These are phyloP conservation scores for Lepidurus packardi DNA, from an alignment of 1,140 invertebrate species.

Conservation along the genomic window DNA sequence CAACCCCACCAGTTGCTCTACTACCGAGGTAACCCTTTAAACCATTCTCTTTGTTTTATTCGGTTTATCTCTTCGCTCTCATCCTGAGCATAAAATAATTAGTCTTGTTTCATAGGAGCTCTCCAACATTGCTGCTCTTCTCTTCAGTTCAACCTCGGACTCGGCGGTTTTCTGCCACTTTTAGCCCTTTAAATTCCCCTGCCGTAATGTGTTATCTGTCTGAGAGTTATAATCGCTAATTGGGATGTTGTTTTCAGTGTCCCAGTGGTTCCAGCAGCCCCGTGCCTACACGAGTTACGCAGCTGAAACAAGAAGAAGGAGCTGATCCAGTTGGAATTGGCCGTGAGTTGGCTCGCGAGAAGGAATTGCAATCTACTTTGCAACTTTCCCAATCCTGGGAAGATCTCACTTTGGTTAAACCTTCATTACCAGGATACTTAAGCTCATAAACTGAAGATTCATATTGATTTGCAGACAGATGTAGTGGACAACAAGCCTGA, in stretches of 20 bases:
- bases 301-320: conserved; percentile 80
- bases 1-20: conserved; percentile 39
- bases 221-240: background rate
- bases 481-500: conserved; percentile 24
- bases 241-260: conserved; percentile 40
- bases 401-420: conserved; percentile 65
- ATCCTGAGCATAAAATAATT: background rate
- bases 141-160: conserved; percentile 51
- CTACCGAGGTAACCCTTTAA: conserved; percentile 23
- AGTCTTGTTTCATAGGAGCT: conserved; percentile 16
- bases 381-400: conserved; percentile 87
- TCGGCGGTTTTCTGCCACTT: conserved; percentile 75
- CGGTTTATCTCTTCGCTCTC: no score
- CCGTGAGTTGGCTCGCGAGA: conserved; percentile 80
- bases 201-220: conserved; percentile 45
- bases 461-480: background rate
- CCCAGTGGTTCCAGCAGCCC: conserved; percentile 57
- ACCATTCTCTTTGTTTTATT: background rate
- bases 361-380: conserved; percentile 77
- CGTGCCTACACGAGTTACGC: conserved; percentile 67
- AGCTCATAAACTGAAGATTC: conserved; percentile 5
- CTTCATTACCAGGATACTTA: background rate
- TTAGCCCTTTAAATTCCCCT: conserved; percentile 57
- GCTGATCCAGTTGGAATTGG: conserved; percentile 63
- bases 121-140: conserved; percentile 32